Conservation (phyloP, 30 jellyfish, hydroid and myxozoan species). For the Aurelia sp. region DNA sequence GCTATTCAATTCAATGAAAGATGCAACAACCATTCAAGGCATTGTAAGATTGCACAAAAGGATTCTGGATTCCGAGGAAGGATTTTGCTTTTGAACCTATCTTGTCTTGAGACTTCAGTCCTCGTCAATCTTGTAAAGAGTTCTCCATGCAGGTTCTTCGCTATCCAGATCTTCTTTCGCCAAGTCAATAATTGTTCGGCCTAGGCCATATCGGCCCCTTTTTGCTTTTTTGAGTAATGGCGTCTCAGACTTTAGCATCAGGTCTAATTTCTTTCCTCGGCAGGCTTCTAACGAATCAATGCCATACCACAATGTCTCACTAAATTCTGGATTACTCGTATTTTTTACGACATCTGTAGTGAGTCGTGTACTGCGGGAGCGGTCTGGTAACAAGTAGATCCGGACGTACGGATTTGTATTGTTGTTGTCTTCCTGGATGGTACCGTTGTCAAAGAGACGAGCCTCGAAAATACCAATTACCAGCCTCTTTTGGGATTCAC, state of each 20-base stretch:
- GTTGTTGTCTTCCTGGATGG: slow-evolving; percentile 24
- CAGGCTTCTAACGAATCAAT: slow-evolving; percentile 59
- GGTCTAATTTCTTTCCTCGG: slow-evolving; percentile 66
- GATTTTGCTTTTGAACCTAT: too few relatives aligned
- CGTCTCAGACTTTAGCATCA: slow-evolving; percentile 73
- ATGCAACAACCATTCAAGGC: too few relatives aligned
- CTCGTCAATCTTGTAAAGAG: slow-evolving; percentile 53
- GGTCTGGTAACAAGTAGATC: slow-evolving; percentile 78
- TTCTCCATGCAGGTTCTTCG: slow-evolving; percentile 68
- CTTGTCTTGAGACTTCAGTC: neutral
- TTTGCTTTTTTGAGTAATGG: slow-evolving; percentile 69
- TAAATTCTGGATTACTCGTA: slow-evolving; percentile 70
- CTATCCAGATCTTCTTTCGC: slow-evolving; percentile 58
- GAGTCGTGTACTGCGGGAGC: slow-evolving; percentile 70
- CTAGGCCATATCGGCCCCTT: slow-evolving; percentile 58
- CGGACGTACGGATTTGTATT: slow-evolving; percentile 74
- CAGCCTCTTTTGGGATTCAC: slow-evolving; percentile 42
- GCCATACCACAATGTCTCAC: slow-evolving; percentile 73
- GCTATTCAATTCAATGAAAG: too few relatives aligned
- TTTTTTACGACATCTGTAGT: slow-evolving; percentile 67
- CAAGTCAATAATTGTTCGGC: slow-evolving; percentile 69
- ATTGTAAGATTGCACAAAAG: too few relatives aligned
- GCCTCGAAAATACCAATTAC: slow-evolving; percentile 66
- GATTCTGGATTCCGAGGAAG: too few relatives aligned
- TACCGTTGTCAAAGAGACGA: slow-evolving; percentile 34